Evolutionary conservation across 1,140 invertebrate species (phyloP), one percentile per base, ranked within the genome.

Genomic region (Meloidogyne hapla): DNA sequence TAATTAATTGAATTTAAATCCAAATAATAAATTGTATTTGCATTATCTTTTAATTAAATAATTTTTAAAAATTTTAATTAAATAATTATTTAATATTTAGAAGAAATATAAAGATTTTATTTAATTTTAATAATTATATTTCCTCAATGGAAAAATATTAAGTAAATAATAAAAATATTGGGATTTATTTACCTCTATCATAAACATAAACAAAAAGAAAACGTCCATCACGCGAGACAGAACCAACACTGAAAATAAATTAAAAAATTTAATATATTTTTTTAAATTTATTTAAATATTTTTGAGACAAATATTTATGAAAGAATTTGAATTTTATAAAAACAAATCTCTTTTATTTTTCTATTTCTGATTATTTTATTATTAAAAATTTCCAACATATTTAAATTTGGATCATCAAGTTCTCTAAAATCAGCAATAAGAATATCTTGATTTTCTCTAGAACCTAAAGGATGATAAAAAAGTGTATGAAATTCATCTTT

Each of bases 351-450:
- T n/a, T n/a, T n/a, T n/a, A n/a, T n/a, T n/a, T n/a, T n/a, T n/a
- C n/a, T n/a, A n/a, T n/a, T n/a, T n/a, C n/a, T n/a, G n/a, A n/a
- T n/a, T n/a, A n/a, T n/a, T n/a, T n/a, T n/a, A n/a, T n/a, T 18
- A 56, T n/a, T 56, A 63, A 45, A 63, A 38, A 38, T 38, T 12
- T 1, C 61, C 40, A 23, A 77, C 71, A 77, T 78, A 91, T 90
- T 95, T 93, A 94, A 93, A 90, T 93, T 92, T 91, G 93, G 95
- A 45, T 93, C 90, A 5, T 95, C 94, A 86, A 97, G 91, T 25
- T 97, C 92, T 2, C 92, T 93, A 89, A 96, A 96, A 87, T 97
- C 93, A 15, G 93, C 92, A 66, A 93, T 92, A 61, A 96, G 87
- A 26, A 96, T 89, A 90, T 99, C 96, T 77, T 95, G 91, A 2